phyloP scores from a whole-genome alignment of 2,888 invertebrate species.

The Archaeoteleia sp. region DNA sequence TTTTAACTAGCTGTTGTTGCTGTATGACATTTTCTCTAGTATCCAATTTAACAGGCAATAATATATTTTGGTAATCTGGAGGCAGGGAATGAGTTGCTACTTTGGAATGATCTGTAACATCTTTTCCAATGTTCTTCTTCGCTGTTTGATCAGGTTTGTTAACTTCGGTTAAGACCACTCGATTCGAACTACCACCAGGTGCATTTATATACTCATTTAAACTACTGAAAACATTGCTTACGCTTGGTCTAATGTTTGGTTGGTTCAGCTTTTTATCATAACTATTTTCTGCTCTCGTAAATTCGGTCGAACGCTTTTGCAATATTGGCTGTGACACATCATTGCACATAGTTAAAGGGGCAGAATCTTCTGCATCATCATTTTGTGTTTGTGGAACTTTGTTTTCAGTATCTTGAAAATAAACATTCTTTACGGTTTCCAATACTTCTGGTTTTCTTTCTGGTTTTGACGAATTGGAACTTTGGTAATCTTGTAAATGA shows the following conservation, averaged over 20 bases:
- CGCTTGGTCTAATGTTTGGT: constrained; percentile 75
- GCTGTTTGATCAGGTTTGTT: constrained; percentile 21
- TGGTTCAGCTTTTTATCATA: constrained; percentile 70
- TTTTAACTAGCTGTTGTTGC: constrained; percentile 33
- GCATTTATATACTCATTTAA: constrained; percentile 79
- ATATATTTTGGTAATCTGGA: constrained; percentile 65
- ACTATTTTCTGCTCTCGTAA: constrained; percentile 63
- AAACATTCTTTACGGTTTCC: constrained; percentile 66
- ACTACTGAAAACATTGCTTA: constrained; percentile 81
- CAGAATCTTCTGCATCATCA: constrained; percentile 56
- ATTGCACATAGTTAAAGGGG: constrained; percentile 56
- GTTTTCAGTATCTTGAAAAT: constrained; percentile 58
- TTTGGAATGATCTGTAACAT: constrained; percentile 12
- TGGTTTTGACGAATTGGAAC: constrained; percentile 12
- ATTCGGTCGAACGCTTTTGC: constrained; percentile 67
- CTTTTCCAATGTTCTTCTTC: constrained; percentile 18
- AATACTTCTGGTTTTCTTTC: constrained; percentile 42
- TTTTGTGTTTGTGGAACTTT: constrained; percentile 62
- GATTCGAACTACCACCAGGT: constrained; percentile 64
- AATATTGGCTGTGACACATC: constrained; percentile 66
- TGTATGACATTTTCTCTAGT: constrained; percentile 35
- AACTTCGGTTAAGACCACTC: constrained; percentile 44
- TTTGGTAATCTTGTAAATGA: constrained; percentile 12
- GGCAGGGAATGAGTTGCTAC: constrained; percentile 34
- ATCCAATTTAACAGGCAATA: constrained; percentile 61